These are phyloP conservation scores for Harpagoxenus sublaevis DNA, from an alignment of 2,888 invertebrate species.

Conservation along the genomic window DNA sequence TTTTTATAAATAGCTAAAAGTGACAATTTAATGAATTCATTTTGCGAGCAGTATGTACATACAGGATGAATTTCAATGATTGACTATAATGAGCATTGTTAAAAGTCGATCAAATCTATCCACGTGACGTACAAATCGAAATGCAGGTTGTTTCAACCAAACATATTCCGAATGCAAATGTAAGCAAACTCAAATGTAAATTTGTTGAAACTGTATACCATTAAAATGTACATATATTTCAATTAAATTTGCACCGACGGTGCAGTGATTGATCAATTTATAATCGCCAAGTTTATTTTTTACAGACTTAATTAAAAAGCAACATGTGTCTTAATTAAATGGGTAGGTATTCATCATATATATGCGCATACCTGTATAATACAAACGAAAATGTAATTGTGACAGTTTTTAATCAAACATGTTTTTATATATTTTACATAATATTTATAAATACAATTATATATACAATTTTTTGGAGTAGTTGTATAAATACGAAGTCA, in stretches of 20 bases:
- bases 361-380: not conserved
- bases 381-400: not conserved
- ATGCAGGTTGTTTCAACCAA: conserved; percentile 35
- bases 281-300: conserved; percentile 27
- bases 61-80: conserved; percentile 21
- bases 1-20: not conserved
- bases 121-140: conserved; percentile 24
- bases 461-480: not conserved
- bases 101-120: conserved; percentile 44
- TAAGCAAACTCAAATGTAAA: conserved; percentile 46
- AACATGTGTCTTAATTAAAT: conserved; percentile 27
- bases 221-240: conserved; percentile 44
- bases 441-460: not conserved
- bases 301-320: conserved; percentile 14
- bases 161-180: conserved; percentile 42
- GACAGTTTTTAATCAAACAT: not conserved
- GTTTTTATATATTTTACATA: not conserved
- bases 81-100: conserved; percentile 30
- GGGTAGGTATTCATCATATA: not conserved
- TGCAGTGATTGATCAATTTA: conserved; percentile 41
- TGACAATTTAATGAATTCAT: not conserved
- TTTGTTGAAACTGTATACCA: conserved; percentile 44
- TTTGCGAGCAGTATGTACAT: not conserved
- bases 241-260: conserved; percentile 32
- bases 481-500: not conserved